Base-by-base conservation (phyloP, 1,140 invertebrate species). In the Drosophila kikkawai region DNA sequence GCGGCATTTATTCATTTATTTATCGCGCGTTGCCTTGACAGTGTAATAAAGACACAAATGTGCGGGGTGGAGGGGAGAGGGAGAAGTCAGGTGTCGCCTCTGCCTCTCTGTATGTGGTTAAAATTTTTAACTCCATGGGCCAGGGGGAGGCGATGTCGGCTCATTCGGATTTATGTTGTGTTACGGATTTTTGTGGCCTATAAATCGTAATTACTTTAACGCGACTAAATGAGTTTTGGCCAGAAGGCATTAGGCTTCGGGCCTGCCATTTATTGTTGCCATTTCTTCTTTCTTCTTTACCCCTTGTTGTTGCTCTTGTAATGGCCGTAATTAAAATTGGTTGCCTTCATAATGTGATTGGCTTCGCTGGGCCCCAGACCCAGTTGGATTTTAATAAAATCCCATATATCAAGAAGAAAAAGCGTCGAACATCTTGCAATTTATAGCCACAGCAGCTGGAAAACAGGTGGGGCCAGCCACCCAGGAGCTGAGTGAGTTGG, bases 121-220 rank as follows among this genome's bases (percentile, higher is more conserved):
- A 87, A 87, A 87, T 58, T 87, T 87, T 88, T 48, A 87, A 84
- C 83, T 83, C 71, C 51, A 36, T 41, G 51, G 50, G 39, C 42
- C 12, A 12, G 4, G 11, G 29, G 34, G 26, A 42, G n/a, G n/a
- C 41, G 68, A 44, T 37, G 73, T 50, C 56, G 71, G 57, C 86
- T 87, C 84, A 87, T 88, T 87, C 87, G 84, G 84, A 87, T 87
- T 87, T 87, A 87, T 87, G 84, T 87, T 84, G 84, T 87, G 85
- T 84, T 87, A 88, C 84, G 84, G 85, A 87, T 87, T 87, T 87
- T 87, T 87, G 84, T 87, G 77, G 85, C 84, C 84, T 87, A 87
- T 87, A 87, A 87, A 87, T 87, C 86, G 84, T 87, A 87, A 87
- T 87, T 87, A 87, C 84, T 87, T 87, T 87, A 87, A 87, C 84